Evolutionary conservation across 2,888 invertebrate genomes (phyloP).

Genomic region (Dynastes tityus): DNA sequence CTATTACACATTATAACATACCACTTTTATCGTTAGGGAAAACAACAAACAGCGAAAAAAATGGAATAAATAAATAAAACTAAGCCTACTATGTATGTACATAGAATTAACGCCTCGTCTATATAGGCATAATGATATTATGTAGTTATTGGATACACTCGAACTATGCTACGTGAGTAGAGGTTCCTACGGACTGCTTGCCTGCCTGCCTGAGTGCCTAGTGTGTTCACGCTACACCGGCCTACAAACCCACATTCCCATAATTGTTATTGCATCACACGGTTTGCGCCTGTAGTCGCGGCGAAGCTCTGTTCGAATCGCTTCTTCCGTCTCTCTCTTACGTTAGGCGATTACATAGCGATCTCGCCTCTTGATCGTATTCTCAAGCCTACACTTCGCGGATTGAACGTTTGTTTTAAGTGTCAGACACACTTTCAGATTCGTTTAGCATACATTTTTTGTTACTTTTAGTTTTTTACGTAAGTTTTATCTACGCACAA

Average conservation of each 20-base stretch:
- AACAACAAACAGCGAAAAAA: too few relatives aligned
- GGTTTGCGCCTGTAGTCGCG: constrained; percentile 49
- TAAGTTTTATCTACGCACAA: too few relatives aligned
- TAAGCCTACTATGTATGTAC: too few relatives aligned
- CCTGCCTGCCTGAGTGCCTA: neutral
- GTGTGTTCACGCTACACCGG: constrained; percentile 54
- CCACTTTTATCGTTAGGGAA: too few relatives aligned
- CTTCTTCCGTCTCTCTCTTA: constrained; percentile 15
- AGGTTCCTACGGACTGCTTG: neutral
- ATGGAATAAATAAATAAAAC: too few relatives aligned
- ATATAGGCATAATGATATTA: too few relatives aligned
- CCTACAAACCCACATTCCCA: constrained; percentile 67
- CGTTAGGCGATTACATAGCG: neutral
- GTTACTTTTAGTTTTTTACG: constrained; percentile 15
- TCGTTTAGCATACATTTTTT: constrained; percentile 39
- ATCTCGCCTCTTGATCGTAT: constrained; percentile 14
- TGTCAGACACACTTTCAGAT: constrained; percentile 49
- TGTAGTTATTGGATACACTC: too few relatives aligned
- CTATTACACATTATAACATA: too few relatives aligned
- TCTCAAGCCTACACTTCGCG: constrained; percentile 10
- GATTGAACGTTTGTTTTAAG: constrained; percentile 48
- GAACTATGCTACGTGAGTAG: too few relatives aligned
- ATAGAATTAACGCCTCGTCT: too few relatives aligned
- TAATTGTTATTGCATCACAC: constrained; percentile 66
- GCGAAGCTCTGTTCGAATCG: constrained; percentile 25